Percentiles rank a stretch among this genome's conserved stretches.
Conservation (phyloP, 1,140 invertebrate genomes). For the Drosophila leontia region DNA sequence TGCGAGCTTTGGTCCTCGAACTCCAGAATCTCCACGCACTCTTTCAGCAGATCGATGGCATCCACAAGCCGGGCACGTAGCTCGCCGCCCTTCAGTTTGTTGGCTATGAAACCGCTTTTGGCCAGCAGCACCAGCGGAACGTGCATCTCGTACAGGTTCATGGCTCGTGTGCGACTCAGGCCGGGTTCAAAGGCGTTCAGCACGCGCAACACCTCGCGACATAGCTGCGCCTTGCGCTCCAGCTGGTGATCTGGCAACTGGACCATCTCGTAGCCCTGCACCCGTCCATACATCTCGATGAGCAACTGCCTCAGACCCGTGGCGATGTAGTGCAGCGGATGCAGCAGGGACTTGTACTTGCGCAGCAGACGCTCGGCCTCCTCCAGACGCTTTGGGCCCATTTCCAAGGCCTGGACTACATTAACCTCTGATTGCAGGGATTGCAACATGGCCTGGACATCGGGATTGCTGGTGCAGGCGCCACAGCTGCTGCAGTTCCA, state of each 20-base stretch:
- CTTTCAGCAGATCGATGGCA: conserved; percentile 87
- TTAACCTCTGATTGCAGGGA: conserved; percentile 89
- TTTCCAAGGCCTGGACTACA: conserved; percentile 80
- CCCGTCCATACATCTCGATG: conserved; percentile 91
- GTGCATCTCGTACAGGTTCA: conserved; percentile 92
- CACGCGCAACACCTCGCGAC: conserved; percentile 88
- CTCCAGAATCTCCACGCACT: conserved; percentile 88
- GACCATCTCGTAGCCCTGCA: conserved; percentile 89
- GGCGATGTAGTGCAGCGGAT: conserved; percentile 90
- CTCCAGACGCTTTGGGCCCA: conserved; percentile 77
- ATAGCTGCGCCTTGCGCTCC: conserved; percentile 91
- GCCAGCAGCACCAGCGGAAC: conserved; percentile 90
- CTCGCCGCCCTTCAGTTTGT: conserved; percentile 87
- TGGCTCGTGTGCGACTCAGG: conserved; percentile 90
- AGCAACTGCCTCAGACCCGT: conserved; percentile 88
- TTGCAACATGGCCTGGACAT: conserved; percentile 86
- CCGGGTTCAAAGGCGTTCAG: conserved; percentile 91
- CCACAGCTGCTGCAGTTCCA: conserved; percentile 92
- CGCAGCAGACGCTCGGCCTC: conserved; percentile 86
- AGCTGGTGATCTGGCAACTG: conserved; percentile 90
- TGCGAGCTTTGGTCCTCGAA: conserved; percentile 89
- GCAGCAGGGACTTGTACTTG: conserved; percentile 88
- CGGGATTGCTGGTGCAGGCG: conserved; percentile 87
- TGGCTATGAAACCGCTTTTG: conserved; percentile 87
- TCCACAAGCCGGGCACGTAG: conserved; percentile 89